Evolutionary conservation across 1,140 invertebrate genomes (phyloP), one percentile per base, ranked within the genome.

Genomic region (Polypedilum pembai): DNA sequence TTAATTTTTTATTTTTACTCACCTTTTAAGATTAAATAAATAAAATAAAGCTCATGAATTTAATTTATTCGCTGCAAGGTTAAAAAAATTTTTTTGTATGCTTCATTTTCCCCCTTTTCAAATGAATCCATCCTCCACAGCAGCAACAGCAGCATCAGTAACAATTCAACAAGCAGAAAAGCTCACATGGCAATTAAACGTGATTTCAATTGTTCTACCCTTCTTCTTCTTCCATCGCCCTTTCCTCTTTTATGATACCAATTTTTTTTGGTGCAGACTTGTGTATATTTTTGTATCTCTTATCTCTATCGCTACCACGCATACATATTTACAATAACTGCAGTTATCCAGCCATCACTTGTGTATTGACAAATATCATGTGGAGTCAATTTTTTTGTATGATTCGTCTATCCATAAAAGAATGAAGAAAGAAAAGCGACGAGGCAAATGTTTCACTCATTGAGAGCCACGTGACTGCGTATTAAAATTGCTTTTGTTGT

Each of bases 401-500:
- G 41, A 33, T 33, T 33, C 5, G 1, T 5, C 41, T 45, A 45
- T 12, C 45, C n/a, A 56, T 56, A n/a, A 56, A 56, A 15, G 45
- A n/a, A 56, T 15, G 15, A 56, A 56, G 12, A 56, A n/a, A 56
- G 45, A 56, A n/a, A n/a, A 12, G 45, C 45, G 15, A 33, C 24
- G 24, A 33, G 24, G 24, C 24, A 33, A 33, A 33, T 33, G 24
- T 33, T n/a, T 45, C 41, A 45, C 41, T 56, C 65, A 21, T 69
- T 18, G 20, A 3, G 1, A 3, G 65, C 65, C 65, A 69, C 65
- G 65, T 69, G 65, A 69, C 65, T 69, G 17, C 17, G 15, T n/a
- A 69, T 18, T 18, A 10, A 21, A 69, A 69, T 18, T 69, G 17
- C 17, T 18, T 69, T 69, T 69, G 65, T 69, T 69, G 65, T 18